These are phyloP conservation scores for Serinus canaria DNA, from an alignment of 2,113 vertebrate genomes.

Conservation along the genomic window DNA sequence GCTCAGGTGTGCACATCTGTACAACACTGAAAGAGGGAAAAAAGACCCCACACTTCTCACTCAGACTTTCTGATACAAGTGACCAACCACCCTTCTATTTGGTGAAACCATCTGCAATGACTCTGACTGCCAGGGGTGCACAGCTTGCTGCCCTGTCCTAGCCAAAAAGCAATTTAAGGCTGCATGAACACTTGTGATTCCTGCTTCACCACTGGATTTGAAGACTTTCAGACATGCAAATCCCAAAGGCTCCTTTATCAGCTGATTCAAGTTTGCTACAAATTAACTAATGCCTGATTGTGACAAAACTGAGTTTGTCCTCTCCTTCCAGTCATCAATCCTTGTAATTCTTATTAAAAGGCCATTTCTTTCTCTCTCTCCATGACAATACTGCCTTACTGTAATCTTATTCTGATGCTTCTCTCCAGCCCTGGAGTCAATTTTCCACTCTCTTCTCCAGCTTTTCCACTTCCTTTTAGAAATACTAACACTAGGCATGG, in stretches of 20 bases:
- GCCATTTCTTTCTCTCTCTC: neutral
- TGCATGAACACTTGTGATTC: neutral
- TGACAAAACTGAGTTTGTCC: neutral
- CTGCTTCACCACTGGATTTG: neutral
- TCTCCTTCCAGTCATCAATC: neutral
- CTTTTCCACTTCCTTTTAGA: neutral
- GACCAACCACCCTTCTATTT: neutral
- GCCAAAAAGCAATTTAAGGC: neutral
- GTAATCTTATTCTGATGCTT: neutral
- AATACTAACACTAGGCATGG: neutral
- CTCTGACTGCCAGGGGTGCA: accelerated
- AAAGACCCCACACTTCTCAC: neutral
- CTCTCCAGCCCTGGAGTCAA: neutral
- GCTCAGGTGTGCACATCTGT: accelerated
- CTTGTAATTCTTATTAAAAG: neutral
- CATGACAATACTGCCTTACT: neutral
- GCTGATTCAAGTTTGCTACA: neutral
- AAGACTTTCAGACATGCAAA: neutral
- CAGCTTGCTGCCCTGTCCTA: neutral
- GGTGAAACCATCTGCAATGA: neutral
- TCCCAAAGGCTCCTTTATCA: neutral
- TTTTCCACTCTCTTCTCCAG: neutral
- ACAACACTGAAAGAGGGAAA: neutral
- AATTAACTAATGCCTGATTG: neutral
- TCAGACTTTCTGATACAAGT: neutral